These are phyloP conservation scores for Zoanthus gigantus DNA, from an alignment of 92 coral and sea anemone genomes.

Conservation along the genomic window DNA sequence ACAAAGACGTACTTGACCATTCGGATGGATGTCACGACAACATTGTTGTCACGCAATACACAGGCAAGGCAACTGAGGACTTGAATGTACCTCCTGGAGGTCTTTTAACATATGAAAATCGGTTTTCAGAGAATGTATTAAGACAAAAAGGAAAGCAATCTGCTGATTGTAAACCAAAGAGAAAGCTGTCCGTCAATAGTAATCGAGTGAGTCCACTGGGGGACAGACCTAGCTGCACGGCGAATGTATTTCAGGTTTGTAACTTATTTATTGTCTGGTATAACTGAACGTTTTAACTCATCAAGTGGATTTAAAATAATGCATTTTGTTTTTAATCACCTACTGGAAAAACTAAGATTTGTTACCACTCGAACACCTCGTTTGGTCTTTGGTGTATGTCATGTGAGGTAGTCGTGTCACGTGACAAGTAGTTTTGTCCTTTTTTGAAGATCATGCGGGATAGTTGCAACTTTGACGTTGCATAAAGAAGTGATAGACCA, in stretches of 20 bases:
- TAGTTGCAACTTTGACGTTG: no score
- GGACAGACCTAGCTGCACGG: background rate
- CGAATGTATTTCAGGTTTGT: conserved; percentile 21
- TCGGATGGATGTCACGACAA: background rate
- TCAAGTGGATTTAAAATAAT: no score
- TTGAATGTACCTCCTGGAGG: background rate
- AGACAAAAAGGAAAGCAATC: background rate
- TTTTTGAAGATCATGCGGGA: no score
- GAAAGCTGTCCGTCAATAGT: conserved; percentile 18
- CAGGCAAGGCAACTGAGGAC: background rate
- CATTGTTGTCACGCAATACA: background rate
- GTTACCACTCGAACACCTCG: no score
- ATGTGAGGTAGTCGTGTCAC: no score
- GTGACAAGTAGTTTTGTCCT: no score
- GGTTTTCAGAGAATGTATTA: background rate
- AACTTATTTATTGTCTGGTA: no score
- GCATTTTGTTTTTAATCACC: no score
- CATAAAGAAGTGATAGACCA: no score
- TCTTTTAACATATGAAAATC: background rate
- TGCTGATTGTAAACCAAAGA: background rate
- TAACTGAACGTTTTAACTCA: no score
- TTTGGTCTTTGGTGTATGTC: no score
- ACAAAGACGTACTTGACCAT: background rate
- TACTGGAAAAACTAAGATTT: no score
- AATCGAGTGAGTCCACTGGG: conserved; percentile 44